Conservation (phyloP, 2,888 invertebrate genomes). For the Drosophila nr. fundita region DNA sequence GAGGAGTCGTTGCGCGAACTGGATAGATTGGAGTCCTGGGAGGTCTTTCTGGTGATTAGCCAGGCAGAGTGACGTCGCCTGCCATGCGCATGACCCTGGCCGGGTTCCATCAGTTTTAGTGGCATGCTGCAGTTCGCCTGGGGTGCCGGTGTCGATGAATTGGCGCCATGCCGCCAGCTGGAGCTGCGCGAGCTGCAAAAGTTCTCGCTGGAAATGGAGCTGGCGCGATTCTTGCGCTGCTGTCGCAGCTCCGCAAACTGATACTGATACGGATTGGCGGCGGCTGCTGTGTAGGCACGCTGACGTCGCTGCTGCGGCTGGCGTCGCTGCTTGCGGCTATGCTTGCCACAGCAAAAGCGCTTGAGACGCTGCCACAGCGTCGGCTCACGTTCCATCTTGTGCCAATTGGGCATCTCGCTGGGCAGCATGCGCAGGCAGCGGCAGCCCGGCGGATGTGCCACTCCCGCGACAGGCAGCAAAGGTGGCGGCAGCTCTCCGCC, state of each 20-base stretch:
- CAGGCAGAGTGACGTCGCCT: slow-evolving; percentile 94
- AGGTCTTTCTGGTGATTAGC: slow-evolving; percentile 95
- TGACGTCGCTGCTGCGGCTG: slow-evolving; percentile 70
- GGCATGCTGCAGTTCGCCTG: slow-evolving; percentile 87
- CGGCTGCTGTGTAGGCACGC: slow-evolving; percentile 85
- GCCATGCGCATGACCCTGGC: slow-evolving; percentile 71
- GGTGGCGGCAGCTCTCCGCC: slow-evolving; percentile 90
- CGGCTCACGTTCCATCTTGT: slow-evolving; percentile 76
- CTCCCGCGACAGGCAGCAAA: slow-evolving; percentile 78
- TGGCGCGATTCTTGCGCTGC: slow-evolving; percentile 91
- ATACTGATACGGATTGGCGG: slow-evolving; percentile 89
- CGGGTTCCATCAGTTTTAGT: slow-evolving; percentile 89
- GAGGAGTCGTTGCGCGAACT: slow-evolving; percentile 96
- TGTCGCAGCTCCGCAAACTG: slow-evolving; percentile 90
- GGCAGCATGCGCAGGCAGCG: slow-evolving; percentile 86
- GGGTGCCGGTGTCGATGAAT: slow-evolving; percentile 78
- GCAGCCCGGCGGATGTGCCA: slow-evolving; percentile 84
- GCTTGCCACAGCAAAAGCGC: slow-evolving; percentile 68
- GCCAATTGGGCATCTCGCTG: slow-evolving; percentile 83
- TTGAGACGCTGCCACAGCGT: slow-evolving; percentile 83
- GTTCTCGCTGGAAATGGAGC: slow-evolving; percentile 95
- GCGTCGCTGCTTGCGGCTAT: slow-evolving; percentile 65
- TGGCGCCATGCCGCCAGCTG: slow-evolving; percentile 92
- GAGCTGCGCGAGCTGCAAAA: slow-evolving; percentile 95
- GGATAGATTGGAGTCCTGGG: slow-evolving; percentile 95